Percentiles rank a stretch among this genome's conserved stretches.
phyloP scores from a whole-genome alignment of 2,888 invertebrate species.

The Sipha maydis region DNA sequence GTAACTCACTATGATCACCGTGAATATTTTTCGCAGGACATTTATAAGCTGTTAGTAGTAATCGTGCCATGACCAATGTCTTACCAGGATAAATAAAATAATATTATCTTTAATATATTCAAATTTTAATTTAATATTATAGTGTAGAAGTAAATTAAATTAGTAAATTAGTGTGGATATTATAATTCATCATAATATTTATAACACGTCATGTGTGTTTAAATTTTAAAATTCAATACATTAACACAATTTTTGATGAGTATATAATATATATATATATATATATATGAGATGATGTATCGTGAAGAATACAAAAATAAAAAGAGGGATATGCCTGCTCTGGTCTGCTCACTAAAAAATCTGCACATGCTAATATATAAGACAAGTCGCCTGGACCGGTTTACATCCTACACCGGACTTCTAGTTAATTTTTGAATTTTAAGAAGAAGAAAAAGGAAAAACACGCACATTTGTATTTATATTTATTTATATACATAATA shows the following conservation, averaged over 20 bases:
- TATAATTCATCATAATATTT: background rate
- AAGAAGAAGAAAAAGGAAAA: constrained; percentile 12
- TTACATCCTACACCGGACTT: constrained; percentile 30
- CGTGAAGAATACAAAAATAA: background rate
- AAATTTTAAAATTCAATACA: too few species aligned
- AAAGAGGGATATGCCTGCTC: background rate
- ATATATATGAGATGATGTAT: background rate
- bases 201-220: too few species aligned
- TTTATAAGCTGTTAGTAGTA: too few species aligned
- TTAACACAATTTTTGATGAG: too few species aligned
- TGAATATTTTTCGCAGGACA: too few species aligned
- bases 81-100: background rate
- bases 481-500: background rate
- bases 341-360: too few species aligned
- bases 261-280: too few species aligned
- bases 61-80: too few species aligned
- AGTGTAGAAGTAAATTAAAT: background rate
- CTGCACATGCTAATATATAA: background rate
- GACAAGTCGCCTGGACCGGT: constrained; percentile 42
- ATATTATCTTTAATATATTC: background rate
- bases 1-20: too few species aligned
- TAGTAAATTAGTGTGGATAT: background rate
- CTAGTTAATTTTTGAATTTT: constrained; percentile 51
- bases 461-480: background rate
- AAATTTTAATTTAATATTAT: background rate